Percentiles rank a stretch among this genome's conserved stretches.
phyloP scores from a whole-genome alignment of 2,113 vertebrate species.

The Thomomys bottae region DNA sequence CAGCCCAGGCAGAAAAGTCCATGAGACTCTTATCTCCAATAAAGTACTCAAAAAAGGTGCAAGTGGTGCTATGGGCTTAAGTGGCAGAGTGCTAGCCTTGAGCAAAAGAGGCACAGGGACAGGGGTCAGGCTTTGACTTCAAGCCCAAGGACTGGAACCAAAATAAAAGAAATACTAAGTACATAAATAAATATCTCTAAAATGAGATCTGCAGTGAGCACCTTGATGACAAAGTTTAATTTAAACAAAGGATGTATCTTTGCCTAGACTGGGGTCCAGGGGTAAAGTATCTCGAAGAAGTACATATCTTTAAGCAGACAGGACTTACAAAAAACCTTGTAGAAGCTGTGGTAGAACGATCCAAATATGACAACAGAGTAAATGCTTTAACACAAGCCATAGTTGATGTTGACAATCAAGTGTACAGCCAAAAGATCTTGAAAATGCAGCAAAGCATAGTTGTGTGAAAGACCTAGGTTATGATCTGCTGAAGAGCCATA shows the following conservation, averaged over 20 bases:
- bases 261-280: background rate
- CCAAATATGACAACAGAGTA: background rate
- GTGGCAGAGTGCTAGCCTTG: too few relatives aligned
- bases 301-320: background rate
- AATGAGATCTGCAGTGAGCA: background rate
- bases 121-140: too few relatives aligned
- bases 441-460: background rate
- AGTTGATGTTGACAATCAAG: background rate
- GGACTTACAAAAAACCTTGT: background rate
- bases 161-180: too few relatives aligned
- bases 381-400: background rate
- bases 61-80: too few relatives aligned
- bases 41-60: too few relatives aligned
- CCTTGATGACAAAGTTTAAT: background rate
- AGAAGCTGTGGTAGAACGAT: background rate
- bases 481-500: background rate
- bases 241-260: slow-evolving; percentile 31
- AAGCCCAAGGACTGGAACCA: too few relatives aligned
- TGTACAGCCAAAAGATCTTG: background rate
- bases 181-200: background rate
- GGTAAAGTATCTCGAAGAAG: background rate
- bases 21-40: too few relatives aligned
- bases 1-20: too few relatives aligned
- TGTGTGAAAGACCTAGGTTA: background rate
- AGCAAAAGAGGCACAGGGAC: too few relatives aligned